Evolutionary conservation across 2,888 invertebrate genomes (phyloP), one percentile per base, ranked within the genome.

Genomic region (Morpho deidamia): DNA sequence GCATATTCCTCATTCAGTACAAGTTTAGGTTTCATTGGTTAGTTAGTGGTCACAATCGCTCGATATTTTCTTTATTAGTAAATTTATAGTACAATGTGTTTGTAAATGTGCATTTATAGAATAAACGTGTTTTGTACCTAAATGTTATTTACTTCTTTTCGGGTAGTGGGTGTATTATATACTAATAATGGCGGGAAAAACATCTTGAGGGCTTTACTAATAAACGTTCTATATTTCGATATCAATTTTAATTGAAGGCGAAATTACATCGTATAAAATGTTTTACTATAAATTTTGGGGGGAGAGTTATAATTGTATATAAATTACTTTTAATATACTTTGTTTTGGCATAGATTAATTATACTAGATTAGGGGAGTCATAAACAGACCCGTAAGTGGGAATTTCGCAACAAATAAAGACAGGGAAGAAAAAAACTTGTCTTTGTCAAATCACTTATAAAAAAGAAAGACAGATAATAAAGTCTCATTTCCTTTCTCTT

Each of bases 41-140:
- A 51, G 53, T 61, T 50, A 60, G 53, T 46, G 41, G 58, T 62
- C 44, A 52, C 59, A 60, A 67, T 69, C 72, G 70, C 69, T 74
- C 65, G 61, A 67, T 61, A 2, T 49, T 68, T 62, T 68, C 71
- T 72, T 67, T 60, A 52, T 59, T 64, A 66, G 62, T 58, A 56
- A 64, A 65, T 60, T 49, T 68, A 71, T 81, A 84, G 83, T 86
- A 83, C 83, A 84, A 83, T 76, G 71, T 76, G 73, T 71, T 73
- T 68, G 72, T 74, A 77, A 69, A 77, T 70, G 71, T 83, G 84
- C 86, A 86, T 86, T 86, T 86, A 85, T 83, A 83, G 79, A 71
- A 65, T 80, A 80, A 66, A 73, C 61, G 62, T 69, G 65, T 72
- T 71, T 71, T 59, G 44, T 56, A 59, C 44, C 52, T 54, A 52